Evolutionary conservation across 2,797 vertebrate genomes (phyloP).

Genomic region (Aldrovandia affinis): DNA sequence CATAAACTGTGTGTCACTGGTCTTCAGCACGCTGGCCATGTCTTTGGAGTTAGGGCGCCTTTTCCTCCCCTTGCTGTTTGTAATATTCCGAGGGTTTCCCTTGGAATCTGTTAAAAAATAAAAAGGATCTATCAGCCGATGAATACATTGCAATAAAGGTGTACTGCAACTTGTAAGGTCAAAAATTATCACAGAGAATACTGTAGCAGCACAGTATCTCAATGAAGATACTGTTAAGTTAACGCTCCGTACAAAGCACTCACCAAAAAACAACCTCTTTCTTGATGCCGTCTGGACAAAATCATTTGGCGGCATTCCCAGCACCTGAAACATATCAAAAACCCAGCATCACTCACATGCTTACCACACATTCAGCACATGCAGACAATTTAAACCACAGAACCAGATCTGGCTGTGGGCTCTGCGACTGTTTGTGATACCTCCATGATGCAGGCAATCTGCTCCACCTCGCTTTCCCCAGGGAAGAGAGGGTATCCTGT

Average conservation of each 20-base stretch:
- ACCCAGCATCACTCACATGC: not conserved
- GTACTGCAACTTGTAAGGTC: not conserved
- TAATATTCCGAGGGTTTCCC: conserved; percentile 85
- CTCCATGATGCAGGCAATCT: conserved; percentile 96
- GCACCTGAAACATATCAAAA: conserved; percentile 30
- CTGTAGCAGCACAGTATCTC: not conserved
- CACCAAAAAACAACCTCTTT: conserved; percentile 87
- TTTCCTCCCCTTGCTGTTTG: conserved; percentile 88
- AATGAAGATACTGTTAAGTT: not conserved
- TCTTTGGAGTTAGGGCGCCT: conserved; percentile 86
- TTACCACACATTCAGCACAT: not conserved
- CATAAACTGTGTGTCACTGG: conserved; percentile 81
- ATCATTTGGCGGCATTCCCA: conserved; percentile 84
- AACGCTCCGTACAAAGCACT: conserved; percentile 46
- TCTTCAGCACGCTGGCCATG: conserved; percentile 81
- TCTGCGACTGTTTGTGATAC: conserved; percentile 57
- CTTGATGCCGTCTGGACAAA: conserved; percentile 87
- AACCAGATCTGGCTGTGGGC: not conserved
- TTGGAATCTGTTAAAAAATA: conserved; percentile 81
- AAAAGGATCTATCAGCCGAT: conserved; percentile 21
- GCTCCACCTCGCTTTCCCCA: conserved; percentile 90
- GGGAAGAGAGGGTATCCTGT: conserved; percentile 89
- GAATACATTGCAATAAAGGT: not conserved
- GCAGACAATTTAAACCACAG: not conserved
- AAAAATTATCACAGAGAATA: not conserved